A percentile compares a stretch with the other conserved stretches of the same genome.
Conservation (phyloP, 1,140 invertebrate species). For the Helicorthomorpha holstii region DNA sequence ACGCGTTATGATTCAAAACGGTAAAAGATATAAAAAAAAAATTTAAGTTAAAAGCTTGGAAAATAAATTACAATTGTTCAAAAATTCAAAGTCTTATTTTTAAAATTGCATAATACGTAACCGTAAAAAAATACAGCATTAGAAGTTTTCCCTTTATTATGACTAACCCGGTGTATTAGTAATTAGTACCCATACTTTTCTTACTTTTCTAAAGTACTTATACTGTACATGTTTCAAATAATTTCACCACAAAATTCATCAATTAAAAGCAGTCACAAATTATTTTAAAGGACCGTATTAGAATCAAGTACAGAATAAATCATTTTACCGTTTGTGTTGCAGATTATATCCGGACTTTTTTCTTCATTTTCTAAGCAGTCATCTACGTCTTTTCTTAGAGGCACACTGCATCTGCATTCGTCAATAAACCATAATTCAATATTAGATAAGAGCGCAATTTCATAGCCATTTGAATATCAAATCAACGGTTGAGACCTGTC, state of each 20-base stretch:
- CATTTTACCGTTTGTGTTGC: conserved; percentile 10
- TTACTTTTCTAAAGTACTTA: too few relatives aligned
- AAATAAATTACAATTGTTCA: too few relatives aligned
- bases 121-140: too few relatives aligned
- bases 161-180: too few relatives aligned
- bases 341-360: conserved; percentile 16
- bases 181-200: too few relatives aligned
- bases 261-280: background rate
- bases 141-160: too few relatives aligned
- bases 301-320: background rate
- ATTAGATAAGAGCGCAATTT: background rate
- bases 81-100: too few relatives aligned
- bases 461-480: background rate
- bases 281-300: background rate
- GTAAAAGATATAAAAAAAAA: background rate
- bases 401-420: conserved; percentile 10
- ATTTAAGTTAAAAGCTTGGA: too few relatives aligned
- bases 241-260: background rate
- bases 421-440: background rate
- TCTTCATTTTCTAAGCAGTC: conserved; percentile 14
- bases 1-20: too few relatives aligned
- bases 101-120: too few relatives aligned
- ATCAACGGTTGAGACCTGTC: conserved; percentile 6
- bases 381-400: conserved; percentile 14
- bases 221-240: too few relatives aligned